Evolutionary conservation across 2,113 vertebrate species (phyloP).

Genomic region (Chamaea fasciata): DNA sequence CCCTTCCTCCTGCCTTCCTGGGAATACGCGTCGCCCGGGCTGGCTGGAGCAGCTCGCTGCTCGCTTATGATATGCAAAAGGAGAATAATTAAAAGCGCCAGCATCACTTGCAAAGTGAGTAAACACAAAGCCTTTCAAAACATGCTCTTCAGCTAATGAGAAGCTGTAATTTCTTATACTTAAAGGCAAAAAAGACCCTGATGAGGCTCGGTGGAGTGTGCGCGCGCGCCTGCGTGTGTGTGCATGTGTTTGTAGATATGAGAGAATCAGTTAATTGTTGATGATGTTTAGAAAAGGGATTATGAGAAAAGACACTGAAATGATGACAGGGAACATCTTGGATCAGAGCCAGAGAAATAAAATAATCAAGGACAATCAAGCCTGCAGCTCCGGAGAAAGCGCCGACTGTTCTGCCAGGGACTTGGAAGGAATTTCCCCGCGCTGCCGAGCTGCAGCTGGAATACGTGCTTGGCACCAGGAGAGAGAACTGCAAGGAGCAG

Average conservation of each 20-base stretch:
- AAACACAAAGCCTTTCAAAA: slow-evolving; percentile 77
- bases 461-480: slow-evolving; percentile 45
- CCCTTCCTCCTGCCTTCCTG: slow-evolving; percentile 70
- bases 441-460: slow-evolving; percentile 45
- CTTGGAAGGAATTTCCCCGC: slow-evolving; percentile 45
- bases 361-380: slow-evolving; percentile 71
- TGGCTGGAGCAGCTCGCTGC: slow-evolving; percentile 69
- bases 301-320: slow-evolving; percentile 76
- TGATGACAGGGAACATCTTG: slow-evolving; percentile 77
- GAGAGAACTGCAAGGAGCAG: slow-evolving; percentile 35
- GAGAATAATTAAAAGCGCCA: slow-evolving; percentile 76
- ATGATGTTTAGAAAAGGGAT: slow-evolving; percentile 78
- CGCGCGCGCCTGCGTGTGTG: slow-evolving; percentile 51
- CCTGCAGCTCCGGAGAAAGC: slow-evolving; percentile 66
- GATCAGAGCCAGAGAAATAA: slow-evolving; percentile 75
- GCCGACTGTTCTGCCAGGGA: slow-evolving; percentile 53
- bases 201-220: slow-evolving; percentile 68
- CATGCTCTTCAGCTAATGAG: slow-evolving; percentile 75
- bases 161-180: slow-evolving; percentile 79
- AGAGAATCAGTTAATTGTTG: slow-evolving; percentile 77
- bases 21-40: slow-evolving; percentile 57
- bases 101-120: slow-evolving; percentile 79
- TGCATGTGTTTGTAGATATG: slow-evolving; percentile 51
- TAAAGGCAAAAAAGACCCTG: slow-evolving; percentile 72
- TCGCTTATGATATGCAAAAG: slow-evolving; percentile 72